These are phyloP conservation scores for Myiotriccus ornatus DNA, from an alignment of 2,797 vertebrate genomes.

Conservation along the genomic window DNA sequence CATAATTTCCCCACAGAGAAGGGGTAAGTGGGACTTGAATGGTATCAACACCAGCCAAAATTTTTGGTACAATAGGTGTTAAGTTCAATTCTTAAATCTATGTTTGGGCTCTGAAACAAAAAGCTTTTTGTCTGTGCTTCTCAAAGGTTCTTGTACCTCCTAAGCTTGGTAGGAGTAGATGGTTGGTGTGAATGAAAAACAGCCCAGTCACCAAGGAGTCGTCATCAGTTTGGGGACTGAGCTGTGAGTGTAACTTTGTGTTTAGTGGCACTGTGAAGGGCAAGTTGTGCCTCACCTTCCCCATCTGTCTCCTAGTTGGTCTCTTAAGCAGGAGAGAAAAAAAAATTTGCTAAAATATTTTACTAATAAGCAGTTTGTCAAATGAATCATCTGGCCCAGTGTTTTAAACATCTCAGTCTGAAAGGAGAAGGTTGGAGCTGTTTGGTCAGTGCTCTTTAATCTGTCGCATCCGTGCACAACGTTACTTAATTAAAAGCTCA, in stretches of 20 bases:
- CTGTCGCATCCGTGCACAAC: not conserved
- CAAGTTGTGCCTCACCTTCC: not conserved
- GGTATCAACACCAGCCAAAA: constrained; percentile 14
- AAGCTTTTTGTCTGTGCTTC: not conserved
- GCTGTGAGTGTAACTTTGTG: not conserved
- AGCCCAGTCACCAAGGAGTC: not conserved
- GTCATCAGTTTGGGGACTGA: not conserved
- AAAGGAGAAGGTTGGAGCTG: not conserved
- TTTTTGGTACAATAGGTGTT: not conserved
- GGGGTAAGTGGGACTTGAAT: not conserved
- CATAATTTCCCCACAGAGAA: not conserved
- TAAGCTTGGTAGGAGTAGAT: not conserved
- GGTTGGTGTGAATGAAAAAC: not conserved
- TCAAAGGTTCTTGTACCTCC: not conserved
- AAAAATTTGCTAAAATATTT: not conserved
- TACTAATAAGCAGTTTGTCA: not conserved
- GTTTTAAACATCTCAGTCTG: not conserved
- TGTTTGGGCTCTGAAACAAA: constrained; percentile 3
- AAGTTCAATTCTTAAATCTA: not conserved
- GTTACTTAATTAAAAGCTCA: not conserved
- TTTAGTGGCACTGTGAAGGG: not conserved
- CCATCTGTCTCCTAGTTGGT: not conserved
- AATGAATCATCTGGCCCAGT: not conserved
- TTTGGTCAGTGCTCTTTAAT: not conserved
- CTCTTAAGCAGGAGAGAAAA: not conserved